Evolutionary conservation across 2,888 invertebrate genomes (phyloP).

Genomic region (Tinea semifulvella): DNA sequence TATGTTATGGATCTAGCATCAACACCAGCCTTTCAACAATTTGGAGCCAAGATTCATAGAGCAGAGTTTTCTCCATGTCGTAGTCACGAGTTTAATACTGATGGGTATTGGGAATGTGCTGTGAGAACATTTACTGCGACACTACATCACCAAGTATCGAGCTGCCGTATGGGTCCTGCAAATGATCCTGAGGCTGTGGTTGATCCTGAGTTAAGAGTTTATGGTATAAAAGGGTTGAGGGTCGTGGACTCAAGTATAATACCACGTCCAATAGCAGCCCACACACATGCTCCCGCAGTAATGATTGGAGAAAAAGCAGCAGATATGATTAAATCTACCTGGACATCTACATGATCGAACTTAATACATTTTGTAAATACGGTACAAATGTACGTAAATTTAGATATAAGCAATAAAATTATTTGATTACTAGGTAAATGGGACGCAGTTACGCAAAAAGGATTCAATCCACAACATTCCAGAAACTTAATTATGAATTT

Average conservation of each 20-base stretch:
- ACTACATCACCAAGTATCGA: slow-evolving; percentile 72
- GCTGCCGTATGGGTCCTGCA: slow-evolving; percentile 76
- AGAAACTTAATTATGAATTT: too few relatives aligned
- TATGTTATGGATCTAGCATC: slow-evolving; percentile 65
- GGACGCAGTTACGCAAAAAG: too few relatives aligned
- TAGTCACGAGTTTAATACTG: slow-evolving; percentile 54
- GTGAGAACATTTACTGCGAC: slow-evolving; percentile 68
- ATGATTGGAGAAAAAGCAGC: slow-evolving; percentile 79
- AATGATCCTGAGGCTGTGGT: slow-evolving; percentile 71
- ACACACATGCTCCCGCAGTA: slow-evolving; percentile 73
- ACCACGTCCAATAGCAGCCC: slow-evolving; percentile 70
- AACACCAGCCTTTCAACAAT: slow-evolving; percentile 67
- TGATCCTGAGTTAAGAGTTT: slow-evolving; percentile 68
- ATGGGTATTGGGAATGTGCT: slow-evolving; percentile 78
- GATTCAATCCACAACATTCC: too few relatives aligned
- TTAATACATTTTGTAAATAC: too few relatives aligned
- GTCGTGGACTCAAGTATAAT: slow-evolving; percentile 76
- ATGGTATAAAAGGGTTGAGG: slow-evolving; percentile 67
- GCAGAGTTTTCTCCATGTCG: slow-evolving; percentile 63
- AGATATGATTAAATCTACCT: slow-evolving; percentile 68
- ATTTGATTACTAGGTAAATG: too few relatives aligned
- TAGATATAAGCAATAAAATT: too few relatives aligned
- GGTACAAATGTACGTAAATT: too few relatives aligned
- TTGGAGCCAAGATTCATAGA: slow-evolving; percentile 61
- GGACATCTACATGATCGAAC: slow-evolving; percentile 26